Conservation (phyloP, 2,888 invertebrate species). For the Aethes cnicana region DNA sequence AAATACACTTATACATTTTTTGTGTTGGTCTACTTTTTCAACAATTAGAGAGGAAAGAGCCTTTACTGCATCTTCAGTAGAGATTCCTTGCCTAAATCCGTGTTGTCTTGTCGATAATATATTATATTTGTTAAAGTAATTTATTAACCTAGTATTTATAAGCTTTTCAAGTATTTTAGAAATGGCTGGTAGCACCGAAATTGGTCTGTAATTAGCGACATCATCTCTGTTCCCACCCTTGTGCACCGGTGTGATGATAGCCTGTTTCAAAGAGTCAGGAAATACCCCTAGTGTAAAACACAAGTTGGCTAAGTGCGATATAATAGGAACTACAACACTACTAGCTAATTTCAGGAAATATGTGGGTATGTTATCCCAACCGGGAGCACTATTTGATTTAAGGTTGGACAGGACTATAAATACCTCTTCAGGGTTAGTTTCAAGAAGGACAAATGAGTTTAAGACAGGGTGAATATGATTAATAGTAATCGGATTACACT, state of each 20-base stretch:
- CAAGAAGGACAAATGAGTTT: too few relatives aligned
- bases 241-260: slow-evolving; percentile 10
- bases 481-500: neutral
- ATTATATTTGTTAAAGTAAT: too few relatives aligned
- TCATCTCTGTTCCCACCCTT: slow-evolving; percentile 11
- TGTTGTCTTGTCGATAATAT: too few relatives aligned
- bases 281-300: slow-evolving; percentile 5
- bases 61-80: too few relatives aligned
- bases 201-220: slow-evolving; percentile 4
- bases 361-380: slow-evolving; percentile 14
- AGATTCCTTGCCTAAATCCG: too few relatives aligned
- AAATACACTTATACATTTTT: too few relatives aligned
- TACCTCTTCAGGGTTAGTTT: neutral
- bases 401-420: neutral
- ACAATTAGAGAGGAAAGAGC: too few relatives aligned
- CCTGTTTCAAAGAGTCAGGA: slow-evolving; percentile 2
- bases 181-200: too few relatives aligned
- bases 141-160: neutral
- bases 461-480: neutral
- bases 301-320: slow-evolving; percentile 1
- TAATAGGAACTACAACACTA: slow-evolving; percentile 1
- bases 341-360: slow-evolving; percentile 6
- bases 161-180: slow-evolving; percentile 4
- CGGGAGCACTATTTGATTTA: slow-evolving; percentile 17
- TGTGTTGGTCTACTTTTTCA: too few relatives aligned